A percentile compares a stretch with the other conserved stretches of the same genome.
Conservation (phyloP, 2,888 invertebrate genomes). For the Chorisops tibialis region DNA sequence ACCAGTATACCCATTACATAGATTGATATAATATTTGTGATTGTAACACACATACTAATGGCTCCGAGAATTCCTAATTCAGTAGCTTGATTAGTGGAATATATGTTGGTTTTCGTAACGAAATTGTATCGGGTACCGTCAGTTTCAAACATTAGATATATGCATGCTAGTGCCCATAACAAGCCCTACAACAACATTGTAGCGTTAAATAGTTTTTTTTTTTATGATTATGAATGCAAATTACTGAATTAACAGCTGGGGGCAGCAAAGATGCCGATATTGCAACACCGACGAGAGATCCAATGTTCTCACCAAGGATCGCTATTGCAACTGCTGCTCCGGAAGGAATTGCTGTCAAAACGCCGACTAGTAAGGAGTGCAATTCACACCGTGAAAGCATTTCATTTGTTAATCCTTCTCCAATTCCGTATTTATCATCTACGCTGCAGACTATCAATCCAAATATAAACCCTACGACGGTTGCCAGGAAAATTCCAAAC, state of each 20-base stretch:
- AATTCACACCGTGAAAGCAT: conserved; percentile 65
- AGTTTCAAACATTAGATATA: conserved; percentile 55
- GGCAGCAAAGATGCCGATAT: conserved; percentile 77
- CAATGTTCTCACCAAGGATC: conserved; percentile 73
- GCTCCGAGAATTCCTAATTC: conserved; percentile 65
- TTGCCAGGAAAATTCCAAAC: conserved; percentile 63
- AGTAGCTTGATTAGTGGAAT: conserved; percentile 59
- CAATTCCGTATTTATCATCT: conserved; percentile 58
- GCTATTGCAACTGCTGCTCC: conserved; percentile 76
- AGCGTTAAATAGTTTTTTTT: too few relatives aligned
- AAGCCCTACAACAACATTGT: conserved; percentile 62
- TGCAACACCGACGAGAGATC: conserved; percentile 76
- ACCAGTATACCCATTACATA: conserved; percentile 67
- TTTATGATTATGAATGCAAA: too few relatives aligned
- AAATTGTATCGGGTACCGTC: conserved; percentile 52
- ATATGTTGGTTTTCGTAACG: conserved; percentile 53
- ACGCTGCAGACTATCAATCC: conserved; percentile 60
- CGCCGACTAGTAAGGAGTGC: conserved; percentile 66
- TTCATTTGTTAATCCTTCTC: conserved; percentile 64
- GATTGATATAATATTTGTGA: conserved; percentile 72
- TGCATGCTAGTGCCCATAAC: conserved; percentile 62
- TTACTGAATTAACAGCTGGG: conserved; percentile 75
- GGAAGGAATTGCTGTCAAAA: conserved; percentile 71
- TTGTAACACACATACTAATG: conserved; percentile 67
- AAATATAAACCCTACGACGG: conserved; percentile 65